A percentile compares a stretch with the other conserved stretches of the same genome.
phyloP scores from a whole-genome alignment of 2,113 vertebrate genomes.

The Myocastor coypus region DNA sequence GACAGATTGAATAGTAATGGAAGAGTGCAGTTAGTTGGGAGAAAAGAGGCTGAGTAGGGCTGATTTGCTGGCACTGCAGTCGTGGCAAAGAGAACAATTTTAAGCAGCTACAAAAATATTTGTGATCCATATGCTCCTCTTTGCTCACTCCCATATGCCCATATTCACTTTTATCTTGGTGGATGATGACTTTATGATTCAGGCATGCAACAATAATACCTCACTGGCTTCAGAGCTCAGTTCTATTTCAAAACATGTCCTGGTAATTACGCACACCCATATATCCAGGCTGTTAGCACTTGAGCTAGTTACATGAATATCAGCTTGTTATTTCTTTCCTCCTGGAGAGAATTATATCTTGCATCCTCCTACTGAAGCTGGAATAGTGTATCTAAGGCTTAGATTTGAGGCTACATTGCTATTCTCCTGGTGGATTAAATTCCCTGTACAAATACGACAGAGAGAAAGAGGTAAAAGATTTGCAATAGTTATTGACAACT shows the following conservation, averaged over 20 bases:
- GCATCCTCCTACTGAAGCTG: constrained; percentile 71
- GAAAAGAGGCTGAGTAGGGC: constrained; percentile 45
- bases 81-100: constrained; percentile 78
- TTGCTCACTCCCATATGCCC: constrained; percentile 76
- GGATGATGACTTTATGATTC: constrained; percentile 81
- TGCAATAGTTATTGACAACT: not conserved
- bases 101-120: constrained; percentile 82
- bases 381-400: constrained; percentile 32
- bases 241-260: constrained; percentile 79
- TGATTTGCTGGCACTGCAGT: constrained; percentile 58
- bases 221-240: constrained; percentile 71
- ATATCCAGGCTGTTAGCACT: constrained; percentile 68
- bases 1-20: not conserved
- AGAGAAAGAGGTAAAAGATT: not conserved
- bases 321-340: constrained; percentile 65
- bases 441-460: not conserved
- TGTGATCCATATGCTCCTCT: constrained; percentile 78
- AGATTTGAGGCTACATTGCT: not conserved
- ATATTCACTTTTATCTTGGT: constrained; percentile 67
- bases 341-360: constrained; percentile 65
- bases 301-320: constrained; percentile 64
- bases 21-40: constrained; percentile 48
- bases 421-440: constrained; percentile 4
- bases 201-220: constrained; percentile 81
- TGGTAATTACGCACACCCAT: constrained; percentile 71